A percentile compares a stretch with the other conserved stretches of the same genome.
phyloP scores from a whole-genome alignment of 2,113 vertebrate species.

The Boulengerochromis microlepis region DNA sequence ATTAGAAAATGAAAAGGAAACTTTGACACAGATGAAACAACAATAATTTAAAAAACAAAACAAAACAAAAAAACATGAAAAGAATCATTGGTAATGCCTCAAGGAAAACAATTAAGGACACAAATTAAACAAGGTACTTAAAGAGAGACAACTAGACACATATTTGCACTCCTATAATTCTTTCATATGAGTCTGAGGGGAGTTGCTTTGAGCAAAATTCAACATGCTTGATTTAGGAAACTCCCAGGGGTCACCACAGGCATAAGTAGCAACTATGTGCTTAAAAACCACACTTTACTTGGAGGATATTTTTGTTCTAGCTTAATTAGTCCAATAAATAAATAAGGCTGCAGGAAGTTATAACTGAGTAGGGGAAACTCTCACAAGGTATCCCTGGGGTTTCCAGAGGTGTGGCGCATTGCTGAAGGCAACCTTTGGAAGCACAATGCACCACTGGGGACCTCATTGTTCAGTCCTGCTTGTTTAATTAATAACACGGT shows the following conservation, averaged over 20 bases:
- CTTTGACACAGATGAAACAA: not conserved
- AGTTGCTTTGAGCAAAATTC: constrained; percentile 1
- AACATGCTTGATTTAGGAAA: not conserved
- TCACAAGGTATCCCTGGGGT: not conserved
- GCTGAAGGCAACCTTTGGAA: constrained; percentile 5
- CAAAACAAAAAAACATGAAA: not conserved
- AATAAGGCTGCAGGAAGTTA: not conserved
- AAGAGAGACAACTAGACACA: not conserved
- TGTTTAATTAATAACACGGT: constrained; percentile 39
- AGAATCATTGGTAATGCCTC: constrained; percentile 2
- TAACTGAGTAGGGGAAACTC: not conserved
- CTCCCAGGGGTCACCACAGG: not conserved
- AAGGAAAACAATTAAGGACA: constrained; percentile 9
- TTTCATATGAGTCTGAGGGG: not conserved
- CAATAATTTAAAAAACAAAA: not conserved
- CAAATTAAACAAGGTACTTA: not conserved
- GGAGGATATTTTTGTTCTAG: not conserved
- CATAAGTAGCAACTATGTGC: not conserved
- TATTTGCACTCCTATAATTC: constrained; percentile 31
- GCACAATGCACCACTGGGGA: constrained; percentile 41
- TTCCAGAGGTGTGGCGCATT: constrained; percentile 22
- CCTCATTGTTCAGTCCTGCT: constrained; percentile 31
- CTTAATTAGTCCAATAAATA: not conserved
- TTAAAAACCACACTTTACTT: not conserved
- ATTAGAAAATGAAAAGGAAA: not conserved